Evolutionary conservation across 1,140 invertebrate species (phyloP), one percentile per base, ranked within the genome.

Genomic region (Drosophila rhopaloa): DNA sequence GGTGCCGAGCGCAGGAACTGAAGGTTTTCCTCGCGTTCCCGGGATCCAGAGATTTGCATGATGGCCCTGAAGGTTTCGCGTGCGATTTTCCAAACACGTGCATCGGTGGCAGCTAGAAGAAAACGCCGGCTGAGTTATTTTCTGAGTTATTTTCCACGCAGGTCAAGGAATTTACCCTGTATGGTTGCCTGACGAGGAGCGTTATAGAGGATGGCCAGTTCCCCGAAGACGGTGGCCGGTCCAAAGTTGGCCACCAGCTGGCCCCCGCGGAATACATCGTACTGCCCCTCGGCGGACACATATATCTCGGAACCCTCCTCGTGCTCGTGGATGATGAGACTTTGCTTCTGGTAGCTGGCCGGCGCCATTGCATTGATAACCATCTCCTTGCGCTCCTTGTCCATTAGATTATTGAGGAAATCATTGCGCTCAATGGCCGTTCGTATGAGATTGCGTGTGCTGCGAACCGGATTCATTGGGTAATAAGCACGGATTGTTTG

Each of bases 281-380:
- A 96, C 79, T 96, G 95, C 13, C 98, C 98, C 67, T 97, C 95
- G 5, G 95, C 96, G 0, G 96, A 96, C 1, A 98, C 96, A 76
- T 95, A 97, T 19, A 97, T 93, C 90, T 97, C 96, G 40, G 95
- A 95, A 16, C 96, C 96, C 63, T 94, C 95, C 83, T 97, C 96
- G 59, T 98, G 97, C 93, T 98, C 97, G 43, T 95, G 95, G 77
- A 99, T 98, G 47, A 99, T 96, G 76, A 96, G 95, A 71, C 95
- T 96, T 38, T 95, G 95, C 35, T 95, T 94, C 5, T 94, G 91
- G 84, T 96, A 97, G 68, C 96, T 94, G 83, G 97, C 95, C 0
- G 96, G 95, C 86, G 96, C 96, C 97, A 98, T 98, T 13, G 97
- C 97, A 83, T 98, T 96, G 5, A 98, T 96, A n/a, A 98, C 96